A percentile compares a stretch with the other conserved stretches of the same genome.
These are phyloP conservation scores for Lycocerus yunnanus DNA, from an alignment of 2,888 invertebrate genomes.

Conservation along the genomic window DNA sequence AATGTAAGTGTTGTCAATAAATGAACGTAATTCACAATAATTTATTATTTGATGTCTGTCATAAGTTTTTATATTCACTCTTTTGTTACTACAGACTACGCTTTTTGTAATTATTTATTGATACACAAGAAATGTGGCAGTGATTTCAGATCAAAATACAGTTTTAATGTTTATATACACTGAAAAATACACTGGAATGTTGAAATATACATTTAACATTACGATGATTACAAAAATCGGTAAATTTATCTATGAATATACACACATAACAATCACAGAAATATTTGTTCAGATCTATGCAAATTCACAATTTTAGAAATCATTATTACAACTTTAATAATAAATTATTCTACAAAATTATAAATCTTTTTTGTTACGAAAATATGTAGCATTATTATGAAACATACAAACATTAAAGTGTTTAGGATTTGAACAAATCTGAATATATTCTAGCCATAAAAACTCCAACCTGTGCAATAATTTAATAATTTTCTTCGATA, in stretches of 20 bases:
- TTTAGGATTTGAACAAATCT: conserved; percentile 18
- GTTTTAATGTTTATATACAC: conserved; percentile 51
- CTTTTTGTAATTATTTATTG: conserved; percentile 45
- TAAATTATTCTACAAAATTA: conserved; percentile 33
- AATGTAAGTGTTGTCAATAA: background rate
- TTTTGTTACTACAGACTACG: conserved; percentile 12
- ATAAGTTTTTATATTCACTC: background rate
- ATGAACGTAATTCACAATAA: background rate
- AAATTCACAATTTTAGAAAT: conserved; percentile 32
- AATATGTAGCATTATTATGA: conserved; percentile 29
- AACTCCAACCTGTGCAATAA: conserved; percentile 25
- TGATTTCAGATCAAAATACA: conserved; percentile 55
- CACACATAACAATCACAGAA: conserved; percentile 55
- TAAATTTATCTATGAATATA: conserved; percentile 38
- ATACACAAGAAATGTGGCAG: conserved; percentile 53
- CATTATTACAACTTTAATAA: conserved; percentile 24
- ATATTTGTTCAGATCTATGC: conserved; percentile 45
- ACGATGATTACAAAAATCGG: conserved; percentile 48
- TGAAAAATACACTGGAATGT: conserved; percentile 54
- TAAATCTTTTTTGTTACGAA: conserved; percentile 26
- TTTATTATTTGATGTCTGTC: background rate
- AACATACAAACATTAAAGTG: conserved; percentile 21
- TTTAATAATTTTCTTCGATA: conserved; percentile 6
- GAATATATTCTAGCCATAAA: conserved; percentile 14
- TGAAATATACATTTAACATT: conserved; percentile 50